Evolutionary conservation across 1,140 invertebrate species (phyloP), one percentile per base, ranked within the genome.

Genomic region (Cyclargus thomasi): DNA sequence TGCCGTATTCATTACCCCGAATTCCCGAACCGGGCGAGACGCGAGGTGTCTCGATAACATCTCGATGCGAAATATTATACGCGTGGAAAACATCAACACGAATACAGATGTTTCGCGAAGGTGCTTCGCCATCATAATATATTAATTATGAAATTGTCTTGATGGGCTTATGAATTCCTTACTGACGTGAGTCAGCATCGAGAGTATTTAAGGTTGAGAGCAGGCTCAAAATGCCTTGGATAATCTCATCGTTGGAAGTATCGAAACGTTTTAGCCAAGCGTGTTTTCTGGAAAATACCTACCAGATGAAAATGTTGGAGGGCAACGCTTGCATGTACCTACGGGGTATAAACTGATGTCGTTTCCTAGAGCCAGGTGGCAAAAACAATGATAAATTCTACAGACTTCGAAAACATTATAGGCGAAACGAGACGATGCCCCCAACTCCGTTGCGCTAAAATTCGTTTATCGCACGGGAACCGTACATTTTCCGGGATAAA

Each of bases 51-150:
- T 59, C 68, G 81, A 85, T 83, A 85, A 79, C 65, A 85, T 83
- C 81, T 78, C 76, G 79, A 80, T 74, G 82, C 72, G 81, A 82
- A 85, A 85, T 78, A 69, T 78, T 81, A 85, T 83, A 81, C 74
- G 79, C 79, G 81, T 83, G 82, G 78, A 81, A 81, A 77, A 76
- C 73, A 71, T 75, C 68, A 72, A 70, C 70, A 70, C 70, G 68
- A 62, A 67, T 39, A 23, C 55, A 66, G 22, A 69, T 59, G 55
- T 59, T 59, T 59, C 55, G 17, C 14, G 14, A 47, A 47, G 39
- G 39, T 11, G 39, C 39, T 47, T 47, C 11, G 14, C 3, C 39
- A 47, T 47, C 39, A 47, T 47, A 47, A 47, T 47, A 47, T 47
- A 47, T 47, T 47, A 47, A 47, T 47, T 47, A 47, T 47, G 39